These are phyloP conservation scores for Pandion haliaetus DNA, from an alignment of 2,113 vertebrate genomes.

Conservation along the genomic window DNA sequence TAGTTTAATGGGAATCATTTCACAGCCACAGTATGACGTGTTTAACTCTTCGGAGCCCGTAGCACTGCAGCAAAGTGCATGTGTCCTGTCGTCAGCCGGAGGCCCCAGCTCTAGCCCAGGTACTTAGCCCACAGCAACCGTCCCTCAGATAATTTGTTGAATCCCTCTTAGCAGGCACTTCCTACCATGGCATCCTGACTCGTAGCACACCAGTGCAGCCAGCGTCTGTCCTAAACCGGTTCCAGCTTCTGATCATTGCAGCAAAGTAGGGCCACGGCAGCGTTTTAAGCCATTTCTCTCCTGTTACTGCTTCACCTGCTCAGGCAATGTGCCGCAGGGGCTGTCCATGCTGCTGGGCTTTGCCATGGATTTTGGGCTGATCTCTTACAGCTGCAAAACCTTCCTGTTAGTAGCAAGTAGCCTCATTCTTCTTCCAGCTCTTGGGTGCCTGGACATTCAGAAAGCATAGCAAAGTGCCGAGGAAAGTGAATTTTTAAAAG, in stretches of 20 bases:
- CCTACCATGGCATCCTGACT: not conserved
- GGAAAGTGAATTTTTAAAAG: not conserved
- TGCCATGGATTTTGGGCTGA: accelerated
- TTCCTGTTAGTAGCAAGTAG: not conserved
- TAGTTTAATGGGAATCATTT: not conserved
- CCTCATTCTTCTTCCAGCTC: not conserved
- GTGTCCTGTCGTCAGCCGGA: accelerated
- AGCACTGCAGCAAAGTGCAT: accelerated
- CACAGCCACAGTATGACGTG: not conserved
- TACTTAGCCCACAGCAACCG: not conserved
- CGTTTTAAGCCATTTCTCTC: accelerated
- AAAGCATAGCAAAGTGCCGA: not conserved
- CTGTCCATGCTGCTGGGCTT: not conserved
- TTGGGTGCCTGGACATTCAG: not conserved
- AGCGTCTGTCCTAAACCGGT: not conserved
- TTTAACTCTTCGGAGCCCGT: not conserved
- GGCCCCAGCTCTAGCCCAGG: not conserved
- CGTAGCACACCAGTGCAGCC: not conserved
- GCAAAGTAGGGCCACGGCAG: accelerated
- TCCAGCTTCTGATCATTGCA: not conserved
- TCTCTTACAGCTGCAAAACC: not conserved
- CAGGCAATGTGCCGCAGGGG: accelerated
- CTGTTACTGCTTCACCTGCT: accelerated
- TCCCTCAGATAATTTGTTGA: not conserved
- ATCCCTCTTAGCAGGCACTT: not conserved